Conservation (phyloP, 2,888 invertebrate genomes). For the Orchesellides sinensis region DNA sequence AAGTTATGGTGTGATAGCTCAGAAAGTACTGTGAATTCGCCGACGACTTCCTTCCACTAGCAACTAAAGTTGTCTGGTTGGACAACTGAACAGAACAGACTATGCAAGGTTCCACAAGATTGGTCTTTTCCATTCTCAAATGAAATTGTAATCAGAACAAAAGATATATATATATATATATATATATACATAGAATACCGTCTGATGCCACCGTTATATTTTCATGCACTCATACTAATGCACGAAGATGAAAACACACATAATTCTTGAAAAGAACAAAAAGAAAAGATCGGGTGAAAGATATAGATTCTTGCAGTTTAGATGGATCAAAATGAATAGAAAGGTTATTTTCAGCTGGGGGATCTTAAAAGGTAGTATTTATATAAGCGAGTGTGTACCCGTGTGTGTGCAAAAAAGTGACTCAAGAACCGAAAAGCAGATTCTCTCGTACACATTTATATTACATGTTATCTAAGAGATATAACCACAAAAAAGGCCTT, state of each 20-base stretch:
- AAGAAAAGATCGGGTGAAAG: slow-evolving; percentile 38
- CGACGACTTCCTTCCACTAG: slow-evolving; percentile 49
- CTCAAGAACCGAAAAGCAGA: background rate
- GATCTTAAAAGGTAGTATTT: slow-evolving; percentile 1
- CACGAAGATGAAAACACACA: background rate
- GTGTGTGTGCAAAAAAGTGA: background rate
- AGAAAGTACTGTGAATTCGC: slow-evolving; percentile 24
- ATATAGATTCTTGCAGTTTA: slow-evolving; percentile 30
- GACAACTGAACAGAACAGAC: slow-evolving; percentile 11
- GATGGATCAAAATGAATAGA: slow-evolving; percentile 32
- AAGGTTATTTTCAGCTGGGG: slow-evolving; percentile 33
- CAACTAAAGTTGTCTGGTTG: slow-evolving; percentile 2
- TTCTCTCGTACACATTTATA: background rate
- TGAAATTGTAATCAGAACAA: slow-evolving; percentile 44
- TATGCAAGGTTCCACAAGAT: slow-evolving; percentile 39
- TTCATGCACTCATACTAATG: background rate
- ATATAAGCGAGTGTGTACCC: no score
- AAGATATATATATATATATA: background rate
- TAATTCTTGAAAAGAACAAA: slow-evolving; percentile 7
- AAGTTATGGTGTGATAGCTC: slow-evolving; percentile 40
- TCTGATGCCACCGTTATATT: no score
- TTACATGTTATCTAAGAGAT: no score
- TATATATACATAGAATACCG: background rate
- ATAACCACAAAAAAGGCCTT: background rate
- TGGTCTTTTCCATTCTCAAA: slow-evolving; percentile 37